Conservation (phyloP, 2,797 vertebrate species). For the Tokudaia muenninki region DNA sequence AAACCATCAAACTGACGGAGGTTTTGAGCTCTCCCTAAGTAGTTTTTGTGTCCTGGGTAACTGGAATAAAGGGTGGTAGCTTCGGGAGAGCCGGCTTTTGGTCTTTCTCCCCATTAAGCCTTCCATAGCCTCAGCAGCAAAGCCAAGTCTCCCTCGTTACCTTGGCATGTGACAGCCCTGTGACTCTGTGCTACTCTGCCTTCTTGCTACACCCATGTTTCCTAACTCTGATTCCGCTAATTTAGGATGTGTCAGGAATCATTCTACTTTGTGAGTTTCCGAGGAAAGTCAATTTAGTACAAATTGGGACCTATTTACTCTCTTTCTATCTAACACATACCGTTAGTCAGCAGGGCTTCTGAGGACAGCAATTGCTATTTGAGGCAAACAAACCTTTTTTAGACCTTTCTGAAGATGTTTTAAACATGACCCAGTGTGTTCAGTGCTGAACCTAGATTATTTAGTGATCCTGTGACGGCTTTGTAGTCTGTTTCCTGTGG, state of each 20-base stretch:
- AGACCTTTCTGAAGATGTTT: constrained; percentile 66
- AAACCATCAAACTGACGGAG: background rate
- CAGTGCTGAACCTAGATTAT: constrained; percentile 54
- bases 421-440: constrained; percentile 65
- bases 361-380: constrained; percentile 68
- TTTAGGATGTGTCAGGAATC: constrained; percentile 67
- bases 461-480: background rate
- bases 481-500: constrained; percentile 45
- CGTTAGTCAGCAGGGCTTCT: constrained; percentile 70
- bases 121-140: background rate
- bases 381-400: constrained; percentile 71
- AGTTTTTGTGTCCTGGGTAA: background rate
- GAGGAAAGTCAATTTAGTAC: constrained; percentile 76
- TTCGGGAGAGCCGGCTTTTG: background rate
- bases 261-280: constrained; percentile 71
- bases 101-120: background rate
- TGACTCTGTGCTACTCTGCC: background rate
- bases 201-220: background rate
- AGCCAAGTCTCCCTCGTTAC: background rate
- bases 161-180: background rate
- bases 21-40: background rate
- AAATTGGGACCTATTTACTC: constrained; percentile 80
- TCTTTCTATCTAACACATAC: constrained; percentile 66
- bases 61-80: background rate
- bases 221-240: constrained; percentile 60